Evolutionary conservation across 2,797 vertebrate species (phyloP).

Genomic region (Molossus alvarezi): DNA sequence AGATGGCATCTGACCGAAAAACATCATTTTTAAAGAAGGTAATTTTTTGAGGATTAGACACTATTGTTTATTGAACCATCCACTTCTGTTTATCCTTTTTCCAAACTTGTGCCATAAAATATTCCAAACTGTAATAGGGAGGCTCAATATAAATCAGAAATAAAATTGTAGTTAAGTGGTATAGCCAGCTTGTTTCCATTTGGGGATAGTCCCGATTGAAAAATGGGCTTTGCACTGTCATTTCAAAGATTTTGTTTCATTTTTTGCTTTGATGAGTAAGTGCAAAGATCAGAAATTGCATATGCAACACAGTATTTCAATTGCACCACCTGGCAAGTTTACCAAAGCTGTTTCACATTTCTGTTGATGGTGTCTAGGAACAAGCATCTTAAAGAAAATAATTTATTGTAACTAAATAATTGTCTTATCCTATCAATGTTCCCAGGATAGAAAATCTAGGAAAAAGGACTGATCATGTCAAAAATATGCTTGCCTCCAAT

Average conservation of each 20-base stretch:
- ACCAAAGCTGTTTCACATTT: constrained; percentile 69
- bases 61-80: constrained; percentile 80
- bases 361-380: constrained; percentile 78
- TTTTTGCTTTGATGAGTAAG: constrained; percentile 70
- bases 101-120: constrained; percentile 65
- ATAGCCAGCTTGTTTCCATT: constrained; percentile 78
- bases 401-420: constrained; percentile 84
- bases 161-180: constrained; percentile 71
- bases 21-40: constrained; percentile 77
- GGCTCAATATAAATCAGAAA: constrained; percentile 68
- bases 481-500: constrained; percentile 81
- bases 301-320: constrained; percentile 47
- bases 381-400: constrained; percentile 70
- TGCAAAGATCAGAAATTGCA: constrained; percentile 75
- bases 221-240: constrained; percentile 73
- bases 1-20: constrained; percentile 83
- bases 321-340: constrained; percentile 35
- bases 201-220: constrained; percentile 72
- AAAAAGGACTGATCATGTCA: constrained; percentile 81
- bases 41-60: constrained; percentile 77
- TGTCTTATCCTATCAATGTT: constrained; percentile 82
- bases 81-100: neutral
- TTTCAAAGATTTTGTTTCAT: constrained; percentile 74
- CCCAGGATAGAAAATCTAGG: constrained; percentile 81
- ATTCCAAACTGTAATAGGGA: constrained; percentile 62